Evolutionary conservation across 2,888 invertebrate species (phyloP).

Genomic region (Rotaria sp.): DNA sequence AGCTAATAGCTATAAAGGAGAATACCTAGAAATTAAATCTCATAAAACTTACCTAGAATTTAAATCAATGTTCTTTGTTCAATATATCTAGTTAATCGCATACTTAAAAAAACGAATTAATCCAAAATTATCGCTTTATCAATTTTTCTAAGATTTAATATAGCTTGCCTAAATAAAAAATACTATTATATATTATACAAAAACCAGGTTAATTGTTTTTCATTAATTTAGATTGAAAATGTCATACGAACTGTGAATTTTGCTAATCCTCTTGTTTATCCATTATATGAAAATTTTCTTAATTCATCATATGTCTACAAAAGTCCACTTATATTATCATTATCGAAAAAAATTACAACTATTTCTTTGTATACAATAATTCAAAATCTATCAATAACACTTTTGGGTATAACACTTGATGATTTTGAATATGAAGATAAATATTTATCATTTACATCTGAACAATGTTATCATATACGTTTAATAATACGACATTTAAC

Average conservation of each 20-base stretch:
- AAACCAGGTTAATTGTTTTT: no score
- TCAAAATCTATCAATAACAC: slow-evolving; percentile 9
- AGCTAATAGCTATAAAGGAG: no score
- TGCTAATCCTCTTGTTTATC: not conserved
- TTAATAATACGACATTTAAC: not conserved
- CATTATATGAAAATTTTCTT: slow-evolving; percentile 16
- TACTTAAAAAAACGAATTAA: no score
- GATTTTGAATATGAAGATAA: not conserved
- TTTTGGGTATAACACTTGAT: not conserved
- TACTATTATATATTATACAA: no score
- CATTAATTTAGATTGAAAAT: not conserved
- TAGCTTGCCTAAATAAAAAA: no score
- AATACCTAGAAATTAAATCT: no score
- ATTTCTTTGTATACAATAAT: slow-evolving; percentile 5
- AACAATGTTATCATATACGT: not conserved
- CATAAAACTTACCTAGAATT: no score
- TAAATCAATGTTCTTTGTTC: no score
- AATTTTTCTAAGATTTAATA: no score
- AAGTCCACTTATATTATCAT: not conserved
- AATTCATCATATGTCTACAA: not conserved
- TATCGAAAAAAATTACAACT: not conserved
- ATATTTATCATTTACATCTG: not conserved
- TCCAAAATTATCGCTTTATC: no score
- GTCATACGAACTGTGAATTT: not conserved
- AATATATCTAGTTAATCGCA: no score